A percentile compares a stretch with the other conserved stretches of the same genome.
Evolutionary conservation across 2,888 invertebrate species (phyloP).

Genomic region (Phaonia tiefii): DNA sequence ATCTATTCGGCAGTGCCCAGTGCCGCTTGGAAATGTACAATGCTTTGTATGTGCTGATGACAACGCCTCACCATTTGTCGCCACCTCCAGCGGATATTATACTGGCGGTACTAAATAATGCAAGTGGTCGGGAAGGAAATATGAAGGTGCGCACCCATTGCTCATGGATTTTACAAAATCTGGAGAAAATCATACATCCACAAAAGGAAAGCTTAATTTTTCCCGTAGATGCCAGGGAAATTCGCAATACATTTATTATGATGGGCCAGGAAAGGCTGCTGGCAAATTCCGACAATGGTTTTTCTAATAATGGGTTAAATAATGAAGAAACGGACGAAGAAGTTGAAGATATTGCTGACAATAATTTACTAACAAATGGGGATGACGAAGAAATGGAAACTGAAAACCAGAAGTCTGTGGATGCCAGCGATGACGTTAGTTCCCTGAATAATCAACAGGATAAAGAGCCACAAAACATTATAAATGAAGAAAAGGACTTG

Average conservation of each 20-base stretch:
- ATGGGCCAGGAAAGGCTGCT: constrained; percentile 60
- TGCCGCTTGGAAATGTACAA: constrained; percentile 72
- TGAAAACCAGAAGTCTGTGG: neutral
- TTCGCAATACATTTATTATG: constrained; percentile 70
- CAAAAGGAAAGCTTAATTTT: constrained; percentile 74
- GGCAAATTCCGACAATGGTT: neutral
- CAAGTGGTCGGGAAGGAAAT: constrained; percentile 70
- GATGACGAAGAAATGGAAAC: neutral
- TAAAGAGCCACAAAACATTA: neutral
- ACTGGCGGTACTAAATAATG: constrained; percentile 69
- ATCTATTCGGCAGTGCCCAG: constrained; percentile 69
- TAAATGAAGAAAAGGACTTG: neutral
- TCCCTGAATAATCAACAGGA: neutral
- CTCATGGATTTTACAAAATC: constrained; percentile 62
- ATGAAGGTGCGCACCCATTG: constrained; percentile 68
- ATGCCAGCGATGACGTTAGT: neutral
- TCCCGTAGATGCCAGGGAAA: constrained; percentile 70
- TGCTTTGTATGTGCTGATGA: constrained; percentile 66
- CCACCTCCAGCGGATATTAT: constrained; percentile 73
- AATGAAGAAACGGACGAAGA: neutral
- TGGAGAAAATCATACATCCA: constrained; percentile 75
- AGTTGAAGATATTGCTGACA: neutral
- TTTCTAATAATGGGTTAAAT: neutral
- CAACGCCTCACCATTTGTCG: constrained; percentile 71
- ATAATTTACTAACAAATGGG: neutral